Evolutionary conservation across 2,113 vertebrate species (phyloP), one percentile per base, ranked within the genome.

Genomic region (Otolemur garnettii): DNA sequence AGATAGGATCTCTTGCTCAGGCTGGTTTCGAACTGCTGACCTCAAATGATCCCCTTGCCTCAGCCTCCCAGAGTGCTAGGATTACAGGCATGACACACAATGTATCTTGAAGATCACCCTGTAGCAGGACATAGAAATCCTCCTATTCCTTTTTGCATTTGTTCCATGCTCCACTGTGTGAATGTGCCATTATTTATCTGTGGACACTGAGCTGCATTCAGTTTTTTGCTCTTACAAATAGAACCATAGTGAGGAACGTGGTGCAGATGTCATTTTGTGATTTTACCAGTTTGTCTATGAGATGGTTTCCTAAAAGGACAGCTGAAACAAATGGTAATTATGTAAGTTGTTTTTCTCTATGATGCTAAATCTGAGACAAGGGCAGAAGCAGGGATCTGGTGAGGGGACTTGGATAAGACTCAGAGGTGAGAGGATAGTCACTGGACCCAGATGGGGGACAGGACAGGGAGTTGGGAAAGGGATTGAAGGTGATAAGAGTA

Each of bases 311-410:
- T 60, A 42, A 50, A 74, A 79, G 71, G 35, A 83, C 22, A 68
- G 84, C 74, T n/a, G 62, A 85, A 90, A 60, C 35, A 15, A 84
- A 53, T 71, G 35, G 84, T 50, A 10, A 71, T 53, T 89, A 75
- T 14, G n/a, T 59, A 50, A 60, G 53, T 80, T 13, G 4, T 59
- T 83, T 77, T 62, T 6, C 35, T 93, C 11, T 60, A 17, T 38
- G 28, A 82, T 78, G 75, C 59, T 30, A 50, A 62, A 8, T 60
- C 71, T 38, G 30, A 74, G 85, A 30, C 45, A 68, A 55, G 68
- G 59, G 71, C 15, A 30, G 75, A 87, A 72, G 80, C 30, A n/a
- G 28, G 57, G 60, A 60, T 17, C 77, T 45, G 12, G 17, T 28
- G 77, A 82, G 30, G 59, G 82, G 33, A 12, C 45, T 45, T 82